Base-by-base conservation (phyloP, 37 sponge, comb jelly and placozoan genomes). In the Oscarella lobularis region DNA sequence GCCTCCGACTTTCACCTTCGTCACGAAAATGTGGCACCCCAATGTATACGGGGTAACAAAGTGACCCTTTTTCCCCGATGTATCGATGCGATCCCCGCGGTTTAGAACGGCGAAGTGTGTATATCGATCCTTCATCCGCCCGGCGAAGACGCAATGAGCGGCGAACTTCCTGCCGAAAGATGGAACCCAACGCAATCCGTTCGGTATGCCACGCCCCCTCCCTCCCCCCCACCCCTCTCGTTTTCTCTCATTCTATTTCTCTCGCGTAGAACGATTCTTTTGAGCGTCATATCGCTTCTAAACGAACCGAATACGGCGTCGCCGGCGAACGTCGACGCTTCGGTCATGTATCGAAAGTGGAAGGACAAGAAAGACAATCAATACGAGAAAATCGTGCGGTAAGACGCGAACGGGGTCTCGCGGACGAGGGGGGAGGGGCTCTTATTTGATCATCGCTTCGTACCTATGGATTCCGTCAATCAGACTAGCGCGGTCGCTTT, bases 301-400 rank as follows among this genome's bases (percentile, higher is more conserved):
- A 97, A 93, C 73, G 95, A 94, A 71, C 99, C 99, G 74, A 97
- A 97, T 75, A 97, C 89, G 2, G 90, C 80, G 65, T 97, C 99
- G 29, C 95, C 99, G 33, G 99, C 99, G 32, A 97, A 97, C 39
- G 99, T 97, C 60, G 99, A 97, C 75, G 99, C 99, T n/a, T 88
- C 91, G 72, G 99, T 97, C 20, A 85, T 94, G 84, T 97, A 90
- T 75, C 73, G 99, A 39, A 85, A 80, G 41, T 93, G 94, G 99
- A 81, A 83, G 66, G 92, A 94, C 55, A 87, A 81, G 32, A 90
- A 90, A 39, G 95, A 93, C 66, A 85, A 90, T 36, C 86, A 87
- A 38, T 97, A 93, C 70, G 83, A 81, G 37, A 80, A 82, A 20
- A 39, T 81, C 30, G 89, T 97, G 29, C 87, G 79, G 99, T 95